Evolutionary conservation across 1,140 invertebrate genomes (phyloP).

Genomic region (Acromyrmex echinatior): DNA sequence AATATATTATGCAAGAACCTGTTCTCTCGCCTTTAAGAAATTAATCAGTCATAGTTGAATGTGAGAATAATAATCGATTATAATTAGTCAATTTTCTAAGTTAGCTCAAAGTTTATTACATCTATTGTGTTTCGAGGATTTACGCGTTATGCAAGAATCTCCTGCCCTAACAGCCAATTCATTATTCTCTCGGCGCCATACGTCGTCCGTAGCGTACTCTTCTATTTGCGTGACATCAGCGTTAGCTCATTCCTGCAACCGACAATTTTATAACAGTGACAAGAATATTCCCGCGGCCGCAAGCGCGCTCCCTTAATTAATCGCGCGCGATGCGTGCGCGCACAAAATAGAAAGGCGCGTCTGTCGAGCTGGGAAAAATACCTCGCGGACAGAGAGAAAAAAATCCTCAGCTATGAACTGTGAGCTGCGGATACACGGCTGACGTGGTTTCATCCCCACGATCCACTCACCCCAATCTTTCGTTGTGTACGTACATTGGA

Average conservation of each 20-base stretch:
- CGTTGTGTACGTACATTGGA: not conserved
- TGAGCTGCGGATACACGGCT: conserved; percentile 50
- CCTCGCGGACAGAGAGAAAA: not conserved
- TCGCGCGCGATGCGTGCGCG: conserved; percentile 39
- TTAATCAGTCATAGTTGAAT: too few relatives aligned
- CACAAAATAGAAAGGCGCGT: conserved; percentile 52
- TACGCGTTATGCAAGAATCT: too few relatives aligned
- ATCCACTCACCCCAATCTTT: not conserved
- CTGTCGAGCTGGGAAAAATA: conserved; percentile 47
- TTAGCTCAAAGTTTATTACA: too few relatives aligned
- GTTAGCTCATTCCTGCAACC: conserved; percentile 42
- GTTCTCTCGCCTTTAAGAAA: too few relatives aligned
- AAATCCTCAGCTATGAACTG: conserved; percentile 35
- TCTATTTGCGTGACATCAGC: conserved; percentile 41
- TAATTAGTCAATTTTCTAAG: too few relatives aligned
- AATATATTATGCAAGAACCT: too few relatives aligned
- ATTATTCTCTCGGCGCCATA: not conserved
- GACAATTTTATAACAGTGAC: conserved; percentile 55
- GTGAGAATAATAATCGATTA: too few relatives aligned
- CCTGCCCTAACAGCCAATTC: not conserved
- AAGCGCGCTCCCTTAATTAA: conserved; percentile 51
- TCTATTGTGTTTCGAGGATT: too few relatives aligned
- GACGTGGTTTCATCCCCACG: conserved; percentile 30
- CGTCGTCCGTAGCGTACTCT: conserved; percentile 19
- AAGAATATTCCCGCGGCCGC: conserved; percentile 22